These are phyloP conservation scores for Mesocentrotus franciscanus DNA, from an alignment of 53 echinoderm and acorn worm species.

Conservation along the genomic window DNA sequence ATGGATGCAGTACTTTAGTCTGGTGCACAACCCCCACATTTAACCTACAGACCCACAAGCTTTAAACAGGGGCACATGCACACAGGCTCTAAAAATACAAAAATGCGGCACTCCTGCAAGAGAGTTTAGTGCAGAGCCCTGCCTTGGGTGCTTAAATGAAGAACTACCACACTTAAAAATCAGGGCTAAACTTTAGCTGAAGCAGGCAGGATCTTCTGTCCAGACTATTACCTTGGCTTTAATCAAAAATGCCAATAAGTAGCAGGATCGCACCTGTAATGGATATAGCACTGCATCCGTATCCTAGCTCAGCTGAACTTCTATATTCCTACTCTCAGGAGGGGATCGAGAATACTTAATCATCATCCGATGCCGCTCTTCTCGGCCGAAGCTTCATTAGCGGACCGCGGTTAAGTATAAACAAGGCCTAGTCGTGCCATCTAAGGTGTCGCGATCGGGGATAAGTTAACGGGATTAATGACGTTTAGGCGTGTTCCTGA, in stretches of 20 bases:
- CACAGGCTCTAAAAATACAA: no score
- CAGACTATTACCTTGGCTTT: not conserved
- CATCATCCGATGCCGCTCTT: conserved; percentile 38
- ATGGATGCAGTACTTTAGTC: not conserved
- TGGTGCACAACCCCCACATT: no score
- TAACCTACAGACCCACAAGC: no score
- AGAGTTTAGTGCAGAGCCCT: not conserved
- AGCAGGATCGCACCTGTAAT: conserved; percentile 32
- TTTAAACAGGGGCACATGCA: no score
- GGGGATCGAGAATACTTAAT: conserved; percentile 27
- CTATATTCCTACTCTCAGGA: conserved; percentile 15
- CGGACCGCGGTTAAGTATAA: conserved; percentile 46
- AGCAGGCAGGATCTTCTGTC: not conserved
- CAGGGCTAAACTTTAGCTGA: not conserved
- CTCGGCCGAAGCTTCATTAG: conserved; percentile 35
- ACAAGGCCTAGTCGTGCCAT: conserved; percentile 27
- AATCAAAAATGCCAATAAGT: conserved; percentile 49
- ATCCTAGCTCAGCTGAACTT: not conserved
- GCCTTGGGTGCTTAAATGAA: not conserved
- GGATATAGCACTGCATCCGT: not conserved
- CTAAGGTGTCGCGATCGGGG: conserved; percentile 57
- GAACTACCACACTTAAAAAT: not conserved
- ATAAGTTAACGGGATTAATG: conserved; percentile 62
- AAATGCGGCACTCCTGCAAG: no score
- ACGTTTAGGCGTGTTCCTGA: conserved; percentile 62